Conservation (phyloP, 2,888 invertebrate species). For the Amphipyra tragopoginis region DNA sequence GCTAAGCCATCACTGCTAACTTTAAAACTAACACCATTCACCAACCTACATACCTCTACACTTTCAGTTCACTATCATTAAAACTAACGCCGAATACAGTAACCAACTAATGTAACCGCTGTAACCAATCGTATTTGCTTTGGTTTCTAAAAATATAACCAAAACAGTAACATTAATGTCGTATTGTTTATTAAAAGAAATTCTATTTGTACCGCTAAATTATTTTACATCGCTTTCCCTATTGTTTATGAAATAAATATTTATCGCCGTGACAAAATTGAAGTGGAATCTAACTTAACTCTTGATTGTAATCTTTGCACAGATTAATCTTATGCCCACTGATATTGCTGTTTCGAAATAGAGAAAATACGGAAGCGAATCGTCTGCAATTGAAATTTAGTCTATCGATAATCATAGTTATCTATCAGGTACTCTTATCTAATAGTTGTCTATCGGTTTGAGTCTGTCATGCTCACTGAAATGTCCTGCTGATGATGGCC, state of each 20-base stretch:
- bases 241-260: slow-evolving; percentile 54
- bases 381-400: too few species aligned
- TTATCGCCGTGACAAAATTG: slow-evolving; percentile 48
- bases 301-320: slow-evolving; percentile 33
- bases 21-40: not conserved
- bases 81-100: slow-evolving; percentile 29
- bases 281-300: slow-evolving; percentile 19
- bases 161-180: slow-evolving; percentile 51
- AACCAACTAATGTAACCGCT: slow-evolving; percentile 4
- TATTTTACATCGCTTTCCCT: slow-evolving; percentile 53
- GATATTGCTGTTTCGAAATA: slow-evolving; percentile 25
- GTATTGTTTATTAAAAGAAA: slow-evolving; percentile 53
- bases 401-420: too few species aligned
- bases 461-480: too few species aligned
- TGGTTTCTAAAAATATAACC: slow-evolving; percentile 48
- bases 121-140: slow-evolving; percentile 48
- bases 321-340: slow-evolving; percentile 39
- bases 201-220: slow-evolving; percentile 39
- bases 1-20: too few species aligned
- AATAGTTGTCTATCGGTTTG: too few species aligned
- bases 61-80: slow-evolving; percentile 25
- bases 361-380: slow-evolving; percentile 27
- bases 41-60: slow-evolving; percentile 8
- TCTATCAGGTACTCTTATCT: too few species aligned
- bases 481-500: too few species aligned